phyloP scores from a whole-genome alignment of 1,140 invertebrate genomes.

The Drosophila nikananu region DNA sequence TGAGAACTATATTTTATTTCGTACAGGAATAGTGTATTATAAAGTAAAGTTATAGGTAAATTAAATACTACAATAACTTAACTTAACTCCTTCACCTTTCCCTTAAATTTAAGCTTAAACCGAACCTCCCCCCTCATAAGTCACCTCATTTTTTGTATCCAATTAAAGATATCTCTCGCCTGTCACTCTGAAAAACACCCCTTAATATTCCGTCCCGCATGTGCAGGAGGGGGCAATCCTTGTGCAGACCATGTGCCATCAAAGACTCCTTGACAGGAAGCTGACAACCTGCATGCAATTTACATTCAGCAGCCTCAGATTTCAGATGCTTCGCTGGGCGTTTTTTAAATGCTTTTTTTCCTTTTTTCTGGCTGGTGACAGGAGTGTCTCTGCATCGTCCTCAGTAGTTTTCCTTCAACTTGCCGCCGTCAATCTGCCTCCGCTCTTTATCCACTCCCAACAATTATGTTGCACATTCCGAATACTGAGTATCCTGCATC shows the following conservation, averaged over 20 bases:
- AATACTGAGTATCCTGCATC: slow-evolving; percentile 20
- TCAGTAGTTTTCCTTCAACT: slow-evolving; percentile 42
- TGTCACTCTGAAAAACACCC: slow-evolving; percentile 6
- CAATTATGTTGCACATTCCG: slow-evolving; percentile 72
- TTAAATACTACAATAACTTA: neutral
- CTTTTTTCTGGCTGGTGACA: slow-evolving; percentile 13
- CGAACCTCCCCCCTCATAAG: neutral
- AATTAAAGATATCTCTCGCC: slow-evolving; percentile 1
- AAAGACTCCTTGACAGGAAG: slow-evolving; percentile 39
- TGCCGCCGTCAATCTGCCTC: slow-evolving; percentile 26
- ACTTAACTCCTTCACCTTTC: too few relatives aligned
- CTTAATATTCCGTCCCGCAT: neutral
- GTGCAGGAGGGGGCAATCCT: neutral
- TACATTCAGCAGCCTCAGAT: slow-evolving; percentile 43
- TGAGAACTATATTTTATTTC: neutral
- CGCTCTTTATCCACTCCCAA: slow-evolving; percentile 31
- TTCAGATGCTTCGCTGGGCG: slow-evolving; percentile 24
- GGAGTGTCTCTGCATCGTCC: slow-evolving; percentile 9
- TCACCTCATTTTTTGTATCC: neutral
- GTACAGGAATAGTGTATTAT: too few relatives aligned
- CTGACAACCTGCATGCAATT: slow-evolving; percentile 59
- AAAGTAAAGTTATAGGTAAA: neutral
- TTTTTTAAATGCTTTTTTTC: slow-evolving; percentile 39
- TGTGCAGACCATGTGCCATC: slow-evolving; percentile 3
- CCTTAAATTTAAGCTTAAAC: neutral